Evolutionary conservation across 2,797 vertebrate genomes (phyloP).

Genomic region (Falco cherrug): DNA sequence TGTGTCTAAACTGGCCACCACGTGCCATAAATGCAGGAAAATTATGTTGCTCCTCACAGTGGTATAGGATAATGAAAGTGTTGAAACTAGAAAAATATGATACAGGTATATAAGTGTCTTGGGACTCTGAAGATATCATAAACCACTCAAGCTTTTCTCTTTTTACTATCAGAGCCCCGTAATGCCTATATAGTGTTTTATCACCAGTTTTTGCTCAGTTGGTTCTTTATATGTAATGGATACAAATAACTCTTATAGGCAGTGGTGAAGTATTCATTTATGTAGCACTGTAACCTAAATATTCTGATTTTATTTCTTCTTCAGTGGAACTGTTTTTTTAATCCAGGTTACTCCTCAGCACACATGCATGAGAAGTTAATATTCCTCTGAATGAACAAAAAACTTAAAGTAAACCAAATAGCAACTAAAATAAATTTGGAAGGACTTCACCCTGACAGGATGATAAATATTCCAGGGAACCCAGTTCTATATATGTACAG

Average conservation of each 20-base stretch:
- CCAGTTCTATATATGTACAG: neutral
- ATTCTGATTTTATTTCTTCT: neutral
- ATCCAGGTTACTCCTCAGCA: neutral
- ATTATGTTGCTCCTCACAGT: neutral
- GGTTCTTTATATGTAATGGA: conserved; percentile 13
- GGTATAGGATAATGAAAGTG: neutral
- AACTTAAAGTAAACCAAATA: neutral
- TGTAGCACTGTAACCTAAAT: neutral
- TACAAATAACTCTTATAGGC: neutral
- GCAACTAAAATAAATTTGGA: neutral
- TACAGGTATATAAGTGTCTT: neutral
- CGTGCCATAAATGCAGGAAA: neutral
- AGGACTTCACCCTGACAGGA: neutral
- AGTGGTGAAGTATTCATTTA: neutral
- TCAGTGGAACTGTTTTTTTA: neutral
- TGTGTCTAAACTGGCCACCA: neutral
- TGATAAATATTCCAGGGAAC: neutral
- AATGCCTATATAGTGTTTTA: neutral
- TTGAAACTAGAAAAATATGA: conserved; percentile 10
- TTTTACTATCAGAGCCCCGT: neutral
- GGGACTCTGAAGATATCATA: neutral
- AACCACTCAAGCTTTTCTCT: conserved; percentile 14
- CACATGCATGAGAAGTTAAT: neutral
- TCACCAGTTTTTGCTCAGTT: neutral
- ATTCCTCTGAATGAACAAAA: neutral